Evolutionary conservation across 2,888 invertebrate species (phyloP).

Genomic region (Lithophane ornitopus): DNA sequence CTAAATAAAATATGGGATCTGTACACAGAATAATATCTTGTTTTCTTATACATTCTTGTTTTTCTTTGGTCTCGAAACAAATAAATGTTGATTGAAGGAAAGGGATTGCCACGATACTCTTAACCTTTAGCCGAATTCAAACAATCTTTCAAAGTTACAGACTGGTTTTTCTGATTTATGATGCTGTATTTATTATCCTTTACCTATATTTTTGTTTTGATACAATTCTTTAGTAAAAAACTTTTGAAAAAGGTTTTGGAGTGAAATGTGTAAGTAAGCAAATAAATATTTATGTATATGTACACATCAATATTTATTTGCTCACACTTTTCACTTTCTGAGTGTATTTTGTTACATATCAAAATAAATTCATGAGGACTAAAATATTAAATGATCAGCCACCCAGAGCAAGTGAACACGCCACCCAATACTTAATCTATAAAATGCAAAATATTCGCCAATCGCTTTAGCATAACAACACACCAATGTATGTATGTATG

Average conservation of each 20-base stretch:
- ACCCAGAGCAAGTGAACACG: background rate
- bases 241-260: background rate
- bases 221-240: background rate
- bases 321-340: too few relatives aligned
- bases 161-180: constrained; percentile 7
- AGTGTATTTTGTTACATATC: too few relatives aligned
- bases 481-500: constrained; percentile 7
- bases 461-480: constrained; percentile 47
- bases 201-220: background rate
- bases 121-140: constrained; percentile 50
- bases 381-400: background rate
- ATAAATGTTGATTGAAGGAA: constrained; percentile 60
- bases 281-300: too few relatives aligned
- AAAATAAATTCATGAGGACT: too few relatives aligned
- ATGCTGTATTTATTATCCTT: background rate
- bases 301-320: too few relatives aligned
- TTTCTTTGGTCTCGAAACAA: constrained; percentile 37
- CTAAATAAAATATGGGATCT: constrained; percentile 31
- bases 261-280: background rate
- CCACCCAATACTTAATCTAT: background rate
- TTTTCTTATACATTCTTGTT: constrained; percentile 40
- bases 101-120: constrained; percentile 51
- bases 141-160: constrained; percentile 30
- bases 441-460: constrained; percentile 44
- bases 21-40: constrained; percentile 37